These are phyloP conservation scores for Papilio polytes DNA, from an alignment of 1,140 invertebrate genomes.

Conservation along the genomic window DNA sequence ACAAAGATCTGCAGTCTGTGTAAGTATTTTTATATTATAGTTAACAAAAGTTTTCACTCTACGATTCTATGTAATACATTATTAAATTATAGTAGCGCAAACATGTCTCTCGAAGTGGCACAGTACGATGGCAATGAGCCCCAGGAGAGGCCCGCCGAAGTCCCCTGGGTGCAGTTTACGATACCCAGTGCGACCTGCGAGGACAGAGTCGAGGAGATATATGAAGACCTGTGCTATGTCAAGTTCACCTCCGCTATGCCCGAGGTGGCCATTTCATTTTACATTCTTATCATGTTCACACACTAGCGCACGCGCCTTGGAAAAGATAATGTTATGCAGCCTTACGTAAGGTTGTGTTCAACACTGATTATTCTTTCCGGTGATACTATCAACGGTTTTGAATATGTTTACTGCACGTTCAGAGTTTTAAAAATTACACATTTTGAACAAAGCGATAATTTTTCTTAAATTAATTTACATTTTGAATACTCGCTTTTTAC, in stretches of 20 bases:
- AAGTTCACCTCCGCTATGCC: constrained; percentile 87
- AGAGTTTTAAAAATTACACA: background rate
- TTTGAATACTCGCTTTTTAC: background rate
- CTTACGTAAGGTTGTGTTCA: constrained; percentile 28
- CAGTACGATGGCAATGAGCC: constrained; percentile 55
- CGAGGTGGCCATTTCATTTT: constrained; percentile 82
- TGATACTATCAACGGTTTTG: constrained; percentile 8
- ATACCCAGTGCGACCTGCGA: constrained; percentile 84
- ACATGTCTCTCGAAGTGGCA: constrained; percentile 60
- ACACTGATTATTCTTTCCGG: constrained; percentile 33
- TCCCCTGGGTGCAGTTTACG: constrained; percentile 86
- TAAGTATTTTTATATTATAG: constrained; percentile 78
- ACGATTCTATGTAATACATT: constrained; percentile 35
- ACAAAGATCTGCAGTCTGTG: constrained; percentile 91
- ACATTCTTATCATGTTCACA: constrained; percentile 23
- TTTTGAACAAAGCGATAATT: background rate
- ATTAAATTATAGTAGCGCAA: constrained; percentile 63
- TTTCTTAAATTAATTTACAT: background rate
- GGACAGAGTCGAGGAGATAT: constrained; percentile 92
- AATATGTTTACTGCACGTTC: constrained; percentile 32
- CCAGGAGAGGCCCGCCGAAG: constrained; percentile 62
- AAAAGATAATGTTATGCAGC: constrained; percentile 28
- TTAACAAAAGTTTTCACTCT: background rate
- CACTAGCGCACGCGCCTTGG: constrained; percentile 39
- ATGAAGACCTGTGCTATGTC: constrained; percentile 94